Percentiles rank a stretch among this genome's conserved stretches.
Conservation (phyloP, 2,888 invertebrate genomes). For the Ornithoptera priamus region DNA sequence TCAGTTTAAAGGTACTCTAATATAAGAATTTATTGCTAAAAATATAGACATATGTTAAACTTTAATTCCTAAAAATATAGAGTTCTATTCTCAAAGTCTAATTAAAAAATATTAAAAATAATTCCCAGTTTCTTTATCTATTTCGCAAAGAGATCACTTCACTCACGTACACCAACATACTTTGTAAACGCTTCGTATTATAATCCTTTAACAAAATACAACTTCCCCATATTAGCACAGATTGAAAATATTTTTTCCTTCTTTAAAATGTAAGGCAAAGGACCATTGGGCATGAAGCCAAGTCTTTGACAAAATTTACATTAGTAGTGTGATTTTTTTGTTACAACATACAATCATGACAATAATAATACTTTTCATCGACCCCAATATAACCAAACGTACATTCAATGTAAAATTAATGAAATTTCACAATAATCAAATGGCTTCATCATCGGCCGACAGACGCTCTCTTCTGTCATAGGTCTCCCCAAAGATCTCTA, state of each 20-base stretch:
- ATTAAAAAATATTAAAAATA: conserved; percentile 38
- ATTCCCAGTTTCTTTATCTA: conserved; percentile 39
- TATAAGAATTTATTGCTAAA: conserved; percentile 46
- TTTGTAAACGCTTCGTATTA: conserved; percentile 11
- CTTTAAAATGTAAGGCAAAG: not conserved
- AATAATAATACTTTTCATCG: not conserved
- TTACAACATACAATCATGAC: conserved; percentile 3
- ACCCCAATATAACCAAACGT: not conserved
- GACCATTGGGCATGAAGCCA: not conserved
- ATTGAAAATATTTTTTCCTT: not conserved
- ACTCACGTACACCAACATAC: conserved; percentile 8
- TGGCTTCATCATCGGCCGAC: too few relatives aligned
- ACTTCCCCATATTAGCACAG: not conserved
- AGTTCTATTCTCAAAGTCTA: conserved; percentile 44
- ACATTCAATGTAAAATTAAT: not conserved
- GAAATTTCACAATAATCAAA: too few relatives aligned
- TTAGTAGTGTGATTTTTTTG: not conserved
- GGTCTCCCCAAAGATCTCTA: too few relatives aligned
- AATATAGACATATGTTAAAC: conserved; percentile 54
- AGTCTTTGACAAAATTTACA: too few relatives aligned
- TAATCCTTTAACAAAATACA: conserved; percentile 4
- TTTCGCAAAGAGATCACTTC: conserved; percentile 49
- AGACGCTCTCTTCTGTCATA: too few relatives aligned
- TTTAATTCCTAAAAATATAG: conserved; percentile 54
- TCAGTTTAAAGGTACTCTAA: conserved; percentile 35